Evolutionary conservation across 2,888 invertebrate genomes (phyloP).

Genomic region (Ichneumoninae sp.): DNA sequence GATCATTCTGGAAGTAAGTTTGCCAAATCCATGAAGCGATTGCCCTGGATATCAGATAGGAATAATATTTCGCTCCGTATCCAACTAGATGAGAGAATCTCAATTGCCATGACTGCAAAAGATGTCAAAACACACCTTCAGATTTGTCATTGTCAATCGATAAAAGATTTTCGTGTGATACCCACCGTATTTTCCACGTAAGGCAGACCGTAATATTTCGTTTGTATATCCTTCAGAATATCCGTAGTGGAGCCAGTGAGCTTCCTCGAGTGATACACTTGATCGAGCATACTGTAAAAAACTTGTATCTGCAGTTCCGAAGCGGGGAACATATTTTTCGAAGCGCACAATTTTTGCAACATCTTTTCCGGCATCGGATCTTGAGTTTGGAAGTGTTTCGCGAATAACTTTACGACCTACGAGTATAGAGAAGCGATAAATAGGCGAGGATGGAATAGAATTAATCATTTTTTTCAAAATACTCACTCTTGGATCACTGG

Average conservation of each 20-base stretch:
- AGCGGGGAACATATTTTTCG: conserved; percentile 94
- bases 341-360: conserved; percentile 91
- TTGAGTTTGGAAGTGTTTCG: conserved; percentile 95
- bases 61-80: conserved; percentile 99
- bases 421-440: conserved; percentile 48
- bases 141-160: neutral
- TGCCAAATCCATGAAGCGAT: conserved; percentile 98
- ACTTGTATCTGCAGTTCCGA: conserved; percentile 95
- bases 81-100: conserved; percentile 98
- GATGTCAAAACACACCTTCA: neutral
- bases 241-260: conserved; percentile 88
- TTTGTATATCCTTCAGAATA: conserved; percentile 91
- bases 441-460: neutral
- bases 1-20: conserved; percentile 91
- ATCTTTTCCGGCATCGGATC: conserved; percentile 92
- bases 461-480: conserved; percentile 8
- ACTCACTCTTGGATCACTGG: conserved; percentile 91
- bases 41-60: conserved; percentile 97
- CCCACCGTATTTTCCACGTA: conserved; percentile 94
- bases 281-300: conserved; percentile 97
- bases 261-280: conserved; percentile 91
- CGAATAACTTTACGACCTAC: conserved; percentile 93
- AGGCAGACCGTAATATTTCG: conserved; percentile 93
- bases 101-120: conserved; percentile 94
- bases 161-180: conserved; percentile 54